Evolutionary conservation across 2,113 vertebrate genomes (phyloP).

Genomic region (Dermatemys mawii): DNA sequence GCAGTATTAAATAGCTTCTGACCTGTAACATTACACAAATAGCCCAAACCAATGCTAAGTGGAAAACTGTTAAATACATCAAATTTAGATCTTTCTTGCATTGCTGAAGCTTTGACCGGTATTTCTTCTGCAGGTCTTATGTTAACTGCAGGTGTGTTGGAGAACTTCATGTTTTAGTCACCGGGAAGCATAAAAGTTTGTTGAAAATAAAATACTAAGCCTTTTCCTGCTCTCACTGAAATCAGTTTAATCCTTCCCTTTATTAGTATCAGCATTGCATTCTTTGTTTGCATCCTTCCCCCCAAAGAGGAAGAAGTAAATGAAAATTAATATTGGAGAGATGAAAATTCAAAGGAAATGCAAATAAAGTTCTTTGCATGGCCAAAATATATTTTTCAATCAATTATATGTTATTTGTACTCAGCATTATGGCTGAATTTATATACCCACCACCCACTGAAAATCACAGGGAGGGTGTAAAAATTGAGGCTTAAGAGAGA

Average conservation of each 20-base stretch:
- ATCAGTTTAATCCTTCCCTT: slow-evolving; percentile 4
- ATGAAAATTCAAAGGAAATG: neutral
- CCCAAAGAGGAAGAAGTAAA: neutral
- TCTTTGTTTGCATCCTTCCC: neutral
- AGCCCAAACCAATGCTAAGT: neutral
- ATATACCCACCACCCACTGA: neutral
- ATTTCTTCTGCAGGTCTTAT: neutral
- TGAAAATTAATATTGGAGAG: neutral
- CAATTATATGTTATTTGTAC: slow-evolving; percentile 5
- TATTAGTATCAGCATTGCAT: neutral
- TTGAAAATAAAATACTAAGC: neutral
- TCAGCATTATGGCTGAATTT: neutral
- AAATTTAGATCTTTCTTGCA: neutral
- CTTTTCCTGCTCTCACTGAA: neutral
- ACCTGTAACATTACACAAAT: neutral
- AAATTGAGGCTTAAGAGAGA: neutral
- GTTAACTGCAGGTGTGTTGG: slow-evolving; percentile 3
- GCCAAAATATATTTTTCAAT: neutral
- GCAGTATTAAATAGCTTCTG: neutral
- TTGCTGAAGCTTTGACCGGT: slow-evolving; percentile 5
- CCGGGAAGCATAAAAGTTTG: neutral
- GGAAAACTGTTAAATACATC: neutral
- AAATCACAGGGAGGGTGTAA: neutral
- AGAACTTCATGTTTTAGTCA: neutral
- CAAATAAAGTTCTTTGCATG: neutral